These are phyloP conservation scores for Papilio machaon DNA, from an alignment of 1,140 invertebrate species.

Conservation along the genomic window DNA sequence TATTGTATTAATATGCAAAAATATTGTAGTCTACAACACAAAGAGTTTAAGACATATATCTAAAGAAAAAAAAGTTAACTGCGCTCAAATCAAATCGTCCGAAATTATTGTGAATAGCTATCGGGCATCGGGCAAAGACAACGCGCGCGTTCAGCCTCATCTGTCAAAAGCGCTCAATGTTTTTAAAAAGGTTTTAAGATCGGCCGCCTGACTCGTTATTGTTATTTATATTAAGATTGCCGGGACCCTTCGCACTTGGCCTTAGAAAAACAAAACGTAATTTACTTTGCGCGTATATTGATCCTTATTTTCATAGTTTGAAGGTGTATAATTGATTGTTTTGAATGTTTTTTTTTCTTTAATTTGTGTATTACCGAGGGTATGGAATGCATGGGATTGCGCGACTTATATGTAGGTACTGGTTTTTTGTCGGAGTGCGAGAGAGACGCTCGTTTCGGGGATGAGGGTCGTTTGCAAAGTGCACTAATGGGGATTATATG, in stretches of 20 bases:
- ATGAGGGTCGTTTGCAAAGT: conserved; percentile 72
- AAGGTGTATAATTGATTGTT: conserved; percentile 57
- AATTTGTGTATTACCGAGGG: conserved; percentile 56
- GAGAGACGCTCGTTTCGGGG: conserved; percentile 50
- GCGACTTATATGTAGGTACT: conserved; percentile 71
- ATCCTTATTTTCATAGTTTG: conserved; percentile 54
- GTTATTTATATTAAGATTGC: conserved; percentile 79
- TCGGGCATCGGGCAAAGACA: conserved; percentile 53
- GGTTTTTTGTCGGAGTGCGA: conserved; percentile 73
- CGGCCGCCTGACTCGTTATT: conserved; percentile 73
- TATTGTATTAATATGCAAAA: not conserved
- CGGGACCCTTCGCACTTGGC: conserved; percentile 76
- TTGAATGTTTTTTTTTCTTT: conserved; percentile 45
- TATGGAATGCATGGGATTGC: conserved; percentile 76
- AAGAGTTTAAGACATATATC: too few relatives aligned
- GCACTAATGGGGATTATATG: conserved; percentile 75
- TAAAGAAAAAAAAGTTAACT: not conserved
- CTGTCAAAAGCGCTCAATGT: conserved; percentile 76
- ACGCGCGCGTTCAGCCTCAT: conserved; percentile 61
- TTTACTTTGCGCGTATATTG: conserved; percentile 39
- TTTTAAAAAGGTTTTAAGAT: conserved; percentile 72
- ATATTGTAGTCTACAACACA: not conserved
- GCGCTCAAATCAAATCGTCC: conserved; percentile 39
- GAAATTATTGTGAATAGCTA: conserved; percentile 44
- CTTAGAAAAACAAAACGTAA: conserved; percentile 62